Evolutionary conservation across 2,797 vertebrate species (phyloP).

Genomic region (Lagocephalus sceleratus): DNA sequence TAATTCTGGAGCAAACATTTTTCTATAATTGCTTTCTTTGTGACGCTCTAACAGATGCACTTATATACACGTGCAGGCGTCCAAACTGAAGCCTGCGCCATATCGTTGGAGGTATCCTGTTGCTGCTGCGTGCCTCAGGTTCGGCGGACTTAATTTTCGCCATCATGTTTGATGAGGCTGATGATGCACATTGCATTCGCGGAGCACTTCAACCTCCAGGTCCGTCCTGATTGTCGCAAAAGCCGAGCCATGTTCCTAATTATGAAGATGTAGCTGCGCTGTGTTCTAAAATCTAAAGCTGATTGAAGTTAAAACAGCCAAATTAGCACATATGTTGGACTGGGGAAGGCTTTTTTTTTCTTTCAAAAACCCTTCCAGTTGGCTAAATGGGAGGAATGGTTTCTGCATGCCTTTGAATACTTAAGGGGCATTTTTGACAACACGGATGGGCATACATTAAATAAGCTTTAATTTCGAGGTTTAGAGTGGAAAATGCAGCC

Average conservation of each 20-base stretch:
- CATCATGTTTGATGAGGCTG: constrained; percentile 58
- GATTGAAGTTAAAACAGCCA: constrained; percentile 33
- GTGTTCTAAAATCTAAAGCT: constrained; percentile 50
- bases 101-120: constrained; percentile 39
- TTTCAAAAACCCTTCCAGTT: constrained; percentile 12
- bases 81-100: constrained; percentile 22
- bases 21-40: constrained; percentile 43
- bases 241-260: constrained; percentile 49
- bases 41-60: constrained; percentile 19
- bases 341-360: background rate
- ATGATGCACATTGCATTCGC: constrained; percentile 58
- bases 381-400: constrained; percentile 8
- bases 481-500: no score
- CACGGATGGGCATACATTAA: constrained; percentile 1
- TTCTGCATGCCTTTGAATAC: constrained; percentile 7
- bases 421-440: constrained; percentile 4
- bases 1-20: constrained; percentile 35
- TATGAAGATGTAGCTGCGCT: constrained; percentile 34
- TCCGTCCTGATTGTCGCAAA: constrained; percentile 36
- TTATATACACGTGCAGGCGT: constrained; percentile 17
- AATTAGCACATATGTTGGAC: constrained; percentile 25
- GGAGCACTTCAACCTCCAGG: constrained; percentile 43
- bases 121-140: constrained; percentile 51
- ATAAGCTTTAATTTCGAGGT: no score
- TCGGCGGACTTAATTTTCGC: constrained; percentile 53